These are phyloP conservation scores for Champsocephalus gunnari DNA, from an alignment of 2,797 vertebrate species.

Conservation along the genomic window DNA sequence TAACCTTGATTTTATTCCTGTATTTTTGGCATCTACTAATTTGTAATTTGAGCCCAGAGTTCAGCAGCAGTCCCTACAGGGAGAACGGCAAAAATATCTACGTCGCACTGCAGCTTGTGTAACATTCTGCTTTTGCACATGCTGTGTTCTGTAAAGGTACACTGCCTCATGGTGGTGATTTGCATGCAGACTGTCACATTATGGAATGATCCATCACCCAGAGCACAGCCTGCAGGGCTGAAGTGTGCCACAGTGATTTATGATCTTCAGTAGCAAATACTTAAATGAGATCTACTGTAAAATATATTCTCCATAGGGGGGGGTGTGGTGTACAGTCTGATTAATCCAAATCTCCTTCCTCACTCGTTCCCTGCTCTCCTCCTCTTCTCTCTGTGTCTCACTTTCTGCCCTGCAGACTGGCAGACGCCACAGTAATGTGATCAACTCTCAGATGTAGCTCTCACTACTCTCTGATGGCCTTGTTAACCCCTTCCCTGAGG, in stretches of 20 bases:
- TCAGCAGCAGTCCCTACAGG: conserved; percentile 55
- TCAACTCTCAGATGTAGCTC: conserved; percentile 74
- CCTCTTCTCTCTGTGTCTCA: conserved; percentile 39
- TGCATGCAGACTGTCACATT: conserved; percentile 59
- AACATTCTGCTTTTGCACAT: conserved; percentile 46
- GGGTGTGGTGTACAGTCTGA: conserved; percentile 41
- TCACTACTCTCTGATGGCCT: conserved; percentile 72
- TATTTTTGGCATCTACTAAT: conserved; percentile 56
- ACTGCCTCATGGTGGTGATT: conserved; percentile 46
- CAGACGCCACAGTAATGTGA: conserved; percentile 79
- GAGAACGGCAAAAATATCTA: conserved; percentile 57
- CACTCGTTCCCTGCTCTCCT: conserved; percentile 48
- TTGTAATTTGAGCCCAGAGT: conserved; percentile 48
- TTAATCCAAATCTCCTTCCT: conserved; percentile 63
- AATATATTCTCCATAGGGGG: conserved; percentile 39
- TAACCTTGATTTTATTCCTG: conserved; percentile 58
- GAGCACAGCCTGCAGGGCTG: conserved; percentile 50
- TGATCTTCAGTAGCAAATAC: conserved; percentile 48
- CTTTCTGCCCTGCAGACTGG: conserved; percentile 71
- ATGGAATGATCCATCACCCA: conserved; percentile 60
- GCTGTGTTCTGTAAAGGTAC: conserved; percentile 40
- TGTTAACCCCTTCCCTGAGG: conserved; percentile 77
- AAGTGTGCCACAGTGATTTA: conserved; percentile 59
- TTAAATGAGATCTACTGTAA: conserved; percentile 62
- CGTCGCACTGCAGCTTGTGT: conserved; percentile 54